Percentiles rank a stretch among this genome's conserved stretches.
Evolutionary conservation across 2,797 vertebrate species (phyloP).

Genomic region (Phaenicophaeus curvirostris): DNA sequence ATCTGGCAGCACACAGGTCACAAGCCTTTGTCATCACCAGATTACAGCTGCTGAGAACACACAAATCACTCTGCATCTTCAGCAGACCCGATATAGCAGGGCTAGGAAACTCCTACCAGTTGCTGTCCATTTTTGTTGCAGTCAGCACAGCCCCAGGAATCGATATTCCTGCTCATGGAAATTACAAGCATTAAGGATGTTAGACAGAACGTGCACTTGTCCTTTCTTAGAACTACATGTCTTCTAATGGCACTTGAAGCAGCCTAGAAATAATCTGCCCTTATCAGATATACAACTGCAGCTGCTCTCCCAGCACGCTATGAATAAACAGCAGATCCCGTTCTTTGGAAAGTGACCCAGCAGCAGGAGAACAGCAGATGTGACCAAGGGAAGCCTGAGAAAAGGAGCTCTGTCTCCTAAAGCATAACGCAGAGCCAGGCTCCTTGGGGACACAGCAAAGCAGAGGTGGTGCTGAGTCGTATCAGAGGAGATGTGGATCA

Average conservation of each 20-base stretch:
- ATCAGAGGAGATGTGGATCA: background rate
- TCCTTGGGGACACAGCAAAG: background rate
- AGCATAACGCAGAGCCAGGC: background rate
- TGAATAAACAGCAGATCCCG: background rate
- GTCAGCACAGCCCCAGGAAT: slow-evolving; percentile 45
- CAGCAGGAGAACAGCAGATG: background rate
- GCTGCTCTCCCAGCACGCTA: background rate
- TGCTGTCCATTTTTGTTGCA: background rate
- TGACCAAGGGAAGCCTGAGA: background rate
- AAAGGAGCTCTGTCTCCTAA: background rate
- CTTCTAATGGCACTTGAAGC: slow-evolving; percentile 7
- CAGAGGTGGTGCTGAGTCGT: fast-evolving
- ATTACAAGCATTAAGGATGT: slow-evolving; percentile 16
- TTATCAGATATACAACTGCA: background rate
- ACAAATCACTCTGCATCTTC: background rate
- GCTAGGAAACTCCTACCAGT: background rate
- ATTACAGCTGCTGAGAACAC: background rate
- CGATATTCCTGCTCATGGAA: slow-evolving; percentile 19
- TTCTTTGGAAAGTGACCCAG: background rate
- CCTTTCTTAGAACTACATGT: slow-evolving; percentile 13
- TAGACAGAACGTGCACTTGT: slow-evolving; percentile 4
- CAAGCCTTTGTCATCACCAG: background rate
- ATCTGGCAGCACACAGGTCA: background rate
- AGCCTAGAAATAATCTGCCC: slow-evolving; percentile 19
- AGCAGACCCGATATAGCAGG: background rate